Conservation (phyloP, 2,888 invertebrate species). For the Mimumesa dahlbomi region DNA sequence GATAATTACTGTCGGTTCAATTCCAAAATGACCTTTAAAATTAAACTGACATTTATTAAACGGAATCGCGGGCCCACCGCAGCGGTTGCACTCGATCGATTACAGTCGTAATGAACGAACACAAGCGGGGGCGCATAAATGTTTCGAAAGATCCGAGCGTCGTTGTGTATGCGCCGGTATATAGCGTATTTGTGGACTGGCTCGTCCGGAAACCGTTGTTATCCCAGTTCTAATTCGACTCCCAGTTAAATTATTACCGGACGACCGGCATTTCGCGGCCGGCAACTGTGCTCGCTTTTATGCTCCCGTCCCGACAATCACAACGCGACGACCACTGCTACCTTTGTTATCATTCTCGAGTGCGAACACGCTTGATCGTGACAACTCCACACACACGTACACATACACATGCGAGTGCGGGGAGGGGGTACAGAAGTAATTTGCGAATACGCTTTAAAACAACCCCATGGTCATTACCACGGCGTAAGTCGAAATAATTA, state of each 20-base stretch:
- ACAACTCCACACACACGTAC: slow-evolving; percentile 8
- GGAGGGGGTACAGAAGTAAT: background rate
- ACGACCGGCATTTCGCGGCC: slow-evolving; percentile 65
- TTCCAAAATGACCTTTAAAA: slow-evolving; percentile 56
- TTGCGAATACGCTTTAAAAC: background rate
- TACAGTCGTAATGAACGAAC: slow-evolving; percentile 63
- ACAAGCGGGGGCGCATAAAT: slow-evolving; percentile 41
- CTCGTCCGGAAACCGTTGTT: slow-evolving; percentile 66
- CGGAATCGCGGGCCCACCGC: slow-evolving; percentile 51
- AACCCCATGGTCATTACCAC: background rate
- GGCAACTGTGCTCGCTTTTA: slow-evolving; percentile 52
- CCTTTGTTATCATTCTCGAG: slow-evolving; percentile 49
- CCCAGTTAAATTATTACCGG: slow-evolving; percentile 75
- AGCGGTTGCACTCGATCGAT: slow-evolving; percentile 59
- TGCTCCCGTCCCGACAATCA: slow-evolving; percentile 39
- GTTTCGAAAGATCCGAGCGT: slow-evolving; percentile 54
- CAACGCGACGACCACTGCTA: slow-evolving; percentile 48
- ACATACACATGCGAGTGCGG: background rate
- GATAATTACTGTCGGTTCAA: slow-evolving; percentile 58
- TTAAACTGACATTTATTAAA: slow-evolving; percentile 65
- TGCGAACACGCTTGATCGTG: slow-evolving; percentile 35
- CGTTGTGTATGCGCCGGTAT: slow-evolving; percentile 35
- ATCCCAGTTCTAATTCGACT: slow-evolving; percentile 74
- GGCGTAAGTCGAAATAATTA: background rate
- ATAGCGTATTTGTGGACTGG: slow-evolving; percentile 61